Conservation (phyloP, 2,113 vertebrate genomes). For the Otus sunia region DNA sequence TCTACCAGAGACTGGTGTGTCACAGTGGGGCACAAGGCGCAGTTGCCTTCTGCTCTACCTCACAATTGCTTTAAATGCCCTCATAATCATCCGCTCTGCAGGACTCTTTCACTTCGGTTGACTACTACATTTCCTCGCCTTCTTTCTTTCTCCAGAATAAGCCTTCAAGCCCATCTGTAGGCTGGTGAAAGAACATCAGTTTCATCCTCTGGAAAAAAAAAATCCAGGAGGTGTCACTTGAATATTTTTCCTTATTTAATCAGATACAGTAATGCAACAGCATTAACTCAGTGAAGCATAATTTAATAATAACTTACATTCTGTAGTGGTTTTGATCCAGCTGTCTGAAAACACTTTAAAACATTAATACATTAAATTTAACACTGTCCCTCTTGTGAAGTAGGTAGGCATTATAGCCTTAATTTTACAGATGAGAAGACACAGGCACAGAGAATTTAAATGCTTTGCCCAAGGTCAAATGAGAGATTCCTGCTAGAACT, state of each 20-base stretch:
- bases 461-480: slow-evolving; percentile 54
- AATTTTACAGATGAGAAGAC: slow-evolving; percentile 61
- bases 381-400: slow-evolving; percentile 34
- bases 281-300: slow-evolving; percentile 21
- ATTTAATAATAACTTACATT: slow-evolving; percentile 52
- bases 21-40: background rate
- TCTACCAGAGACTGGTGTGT: background rate
- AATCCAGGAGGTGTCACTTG: background rate
- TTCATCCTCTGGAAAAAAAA: background rate
- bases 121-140: background rate
- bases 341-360: slow-evolving; percentile 53
- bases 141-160: slow-evolving; percentile 18
- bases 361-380: slow-evolving; percentile 50
- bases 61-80: background rate
- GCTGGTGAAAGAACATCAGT: background rate
- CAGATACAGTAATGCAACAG: background rate
- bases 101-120: background rate
- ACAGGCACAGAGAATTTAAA: slow-evolving; percentile 35
- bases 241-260: slow-evolving; percentile 24
- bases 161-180: background rate
- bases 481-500: slow-evolving; percentile 13
- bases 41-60: background rate
- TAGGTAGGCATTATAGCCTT: slow-evolving; percentile 43
- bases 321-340: slow-evolving; percentile 36
- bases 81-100: background rate